Percentiles rank a stretch among this genome's conserved stretches.
phyloP scores from a whole-genome alignment of 2,113 vertebrate species.

The Parus major region DNA sequence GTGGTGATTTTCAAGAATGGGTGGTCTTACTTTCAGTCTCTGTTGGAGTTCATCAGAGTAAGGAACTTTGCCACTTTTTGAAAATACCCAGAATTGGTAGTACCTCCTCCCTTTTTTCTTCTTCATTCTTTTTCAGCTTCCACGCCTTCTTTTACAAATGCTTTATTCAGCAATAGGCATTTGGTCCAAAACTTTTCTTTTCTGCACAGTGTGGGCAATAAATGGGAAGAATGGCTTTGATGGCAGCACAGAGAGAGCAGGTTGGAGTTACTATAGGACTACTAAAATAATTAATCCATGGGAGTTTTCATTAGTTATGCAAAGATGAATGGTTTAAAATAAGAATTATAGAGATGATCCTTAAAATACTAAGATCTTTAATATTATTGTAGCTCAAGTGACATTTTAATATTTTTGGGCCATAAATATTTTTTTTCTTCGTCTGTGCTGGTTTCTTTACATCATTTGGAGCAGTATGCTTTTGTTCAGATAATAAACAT shows the following conservation, averaged over 20 bases:
- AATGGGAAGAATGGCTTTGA: background rate
- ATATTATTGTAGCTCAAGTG: background rate
- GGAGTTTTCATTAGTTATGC: background rate
- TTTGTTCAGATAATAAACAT: background rate
- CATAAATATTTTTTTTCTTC: background rate
- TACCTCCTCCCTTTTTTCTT: background rate
- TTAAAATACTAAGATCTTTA: background rate
- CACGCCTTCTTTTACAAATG: background rate
- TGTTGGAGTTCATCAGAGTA: background rate
- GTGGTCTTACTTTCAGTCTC: background rate
- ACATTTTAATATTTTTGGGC: background rate
- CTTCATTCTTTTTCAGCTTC: background rate
- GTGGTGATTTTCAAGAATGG: background rate
- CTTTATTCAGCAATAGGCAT: background rate
- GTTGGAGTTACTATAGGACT: background rate
- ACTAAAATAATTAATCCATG: background rate
- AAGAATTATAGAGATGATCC: background rate
- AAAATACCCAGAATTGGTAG: background rate
- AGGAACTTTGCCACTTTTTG: background rate
- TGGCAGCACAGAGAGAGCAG: background rate
- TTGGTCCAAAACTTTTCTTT: background rate
- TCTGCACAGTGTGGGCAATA: fast-evolving
- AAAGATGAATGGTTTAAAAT: background rate
- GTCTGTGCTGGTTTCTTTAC: background rate
- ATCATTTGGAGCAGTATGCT: background rate